These are phyloP conservation scores for Helicoverpa assulta DNA, from an alignment of 2,888 invertebrate species.

Conservation along the genomic window DNA sequence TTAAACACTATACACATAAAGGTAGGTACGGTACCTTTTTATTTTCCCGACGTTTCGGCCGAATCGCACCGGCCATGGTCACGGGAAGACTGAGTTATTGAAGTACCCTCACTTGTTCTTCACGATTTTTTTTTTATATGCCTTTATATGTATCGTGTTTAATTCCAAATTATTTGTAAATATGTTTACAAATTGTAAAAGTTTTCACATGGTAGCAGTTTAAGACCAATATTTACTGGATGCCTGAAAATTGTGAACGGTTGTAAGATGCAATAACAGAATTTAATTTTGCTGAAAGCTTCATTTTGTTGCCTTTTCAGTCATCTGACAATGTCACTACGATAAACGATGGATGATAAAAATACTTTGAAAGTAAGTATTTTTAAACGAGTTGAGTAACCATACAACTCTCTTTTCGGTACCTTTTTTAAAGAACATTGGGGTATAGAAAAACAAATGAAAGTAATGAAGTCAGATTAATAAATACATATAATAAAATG, in stretches of 20 bases:
- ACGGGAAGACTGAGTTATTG: too few species aligned
- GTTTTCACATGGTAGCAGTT: too few species aligned
- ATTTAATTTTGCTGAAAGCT: constrained; percentile 45
- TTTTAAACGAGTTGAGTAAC: neutral
- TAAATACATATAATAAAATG: constrained; percentile 34
- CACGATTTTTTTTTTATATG: too few species aligned
- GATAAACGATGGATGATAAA: neutral
- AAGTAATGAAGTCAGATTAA: constrained; percentile 3
- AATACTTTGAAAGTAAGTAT: neutral
- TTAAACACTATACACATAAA: too few species aligned
- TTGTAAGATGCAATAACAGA: constrained; percentile 22
- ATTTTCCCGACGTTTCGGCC: too few species aligned
- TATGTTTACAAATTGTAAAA: too few species aligned
- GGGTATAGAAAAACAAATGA: neutral
- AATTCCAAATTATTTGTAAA: too few species aligned
- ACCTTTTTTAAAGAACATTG: neutral
- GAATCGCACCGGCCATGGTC: too few species aligned
- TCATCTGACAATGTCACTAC: constrained; percentile 14
- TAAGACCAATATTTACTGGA: constrained; percentile 22
- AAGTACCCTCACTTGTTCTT: too few species aligned
- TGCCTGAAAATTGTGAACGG: neutral
- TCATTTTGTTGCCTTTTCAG: constrained; percentile 5
- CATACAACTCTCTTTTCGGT: neutral
- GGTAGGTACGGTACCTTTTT: too few species aligned
- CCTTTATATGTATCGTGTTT: too few species aligned